Base-by-base conservation (phyloP, 2,888 invertebrate genomes). In the Himalopsyche japonica region DNA sequence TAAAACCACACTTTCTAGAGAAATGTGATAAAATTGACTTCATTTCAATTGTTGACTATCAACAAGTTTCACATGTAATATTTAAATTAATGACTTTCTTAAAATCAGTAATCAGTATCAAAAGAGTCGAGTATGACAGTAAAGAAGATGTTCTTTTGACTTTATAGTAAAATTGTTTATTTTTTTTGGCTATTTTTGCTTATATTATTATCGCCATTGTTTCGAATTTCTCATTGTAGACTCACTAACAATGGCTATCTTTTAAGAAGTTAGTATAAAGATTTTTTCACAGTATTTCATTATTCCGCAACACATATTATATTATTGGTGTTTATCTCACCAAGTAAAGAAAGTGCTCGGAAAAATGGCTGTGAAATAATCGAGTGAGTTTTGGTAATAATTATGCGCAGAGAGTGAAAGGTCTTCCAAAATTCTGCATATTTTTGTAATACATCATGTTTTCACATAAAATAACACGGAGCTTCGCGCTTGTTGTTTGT, bases 351-450 rank as follows among this genome's bases (percentile, higher is more conserved):
- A 70, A 70, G 70, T 15, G 70, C 70, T 70, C 64, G 70, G 15
- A 43, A 43, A 43, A 70, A 70, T 30, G 12, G 24, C 70, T 12
- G 70, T 70, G 70, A 30, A 70, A 70, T 70, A 70, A 70, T 70
- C 27, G 70, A 70, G 70, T 30, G 70, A 27, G 30, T 70, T 70
- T 30, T 12, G 70, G 30, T 30, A 3, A 30, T 70, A 15, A 27
- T 70, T 70, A 70, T 70, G 70, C 70, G 12, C 27, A 70, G 83
- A 83, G 70, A 76, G 83, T 83, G 83, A 83, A 83, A 83, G 83
- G 80, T 80, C 80, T 83, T 83, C 76, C 83, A 76, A 83, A 70
- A 83, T 80, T 83, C 48, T 34, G 76, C 80, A 76, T 83, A 80
- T 83, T 79, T 80, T 49, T 76, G 79, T 79, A 79, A 82, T 82